Percentiles rank a stretch among this genome's conserved stretches.
Conservation (phyloP, 1,140 invertebrate species). For the Carcinoscorpius rotundicauda region DNA sequence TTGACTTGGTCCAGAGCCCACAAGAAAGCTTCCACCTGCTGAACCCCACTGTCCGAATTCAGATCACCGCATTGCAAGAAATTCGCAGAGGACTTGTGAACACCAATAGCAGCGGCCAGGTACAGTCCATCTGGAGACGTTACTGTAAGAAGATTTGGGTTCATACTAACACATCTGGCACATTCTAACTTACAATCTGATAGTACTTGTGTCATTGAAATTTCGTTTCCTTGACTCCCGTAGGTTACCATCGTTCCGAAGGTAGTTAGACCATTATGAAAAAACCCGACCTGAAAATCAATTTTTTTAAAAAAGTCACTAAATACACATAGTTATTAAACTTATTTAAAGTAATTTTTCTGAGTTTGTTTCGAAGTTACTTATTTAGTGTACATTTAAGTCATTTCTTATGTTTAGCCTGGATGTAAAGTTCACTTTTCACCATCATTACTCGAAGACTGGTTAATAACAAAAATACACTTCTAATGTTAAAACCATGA, state of each 20-base stretch:
- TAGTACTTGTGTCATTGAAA: slow-evolving; percentile 20
- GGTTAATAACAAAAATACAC: no score
- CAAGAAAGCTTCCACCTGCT: slow-evolving; percentile 37
- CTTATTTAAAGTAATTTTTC: no score
- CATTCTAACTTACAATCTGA: slow-evolving; percentile 20
- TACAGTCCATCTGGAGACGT: slow-evolving; percentile 21
- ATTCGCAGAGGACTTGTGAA: slow-evolving; percentile 19
- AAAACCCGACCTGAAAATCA: slow-evolving; percentile 29
- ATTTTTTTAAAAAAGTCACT: no score
- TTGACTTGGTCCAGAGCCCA: slow-evolving; percentile 40
- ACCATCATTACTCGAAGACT: no score
- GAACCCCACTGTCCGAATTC: slow-evolving; percentile 19
- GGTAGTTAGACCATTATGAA: slow-evolving; percentile 30
- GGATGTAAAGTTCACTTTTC: no score
- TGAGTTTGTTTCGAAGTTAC: no score
- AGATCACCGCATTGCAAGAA: no score
- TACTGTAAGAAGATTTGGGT: slow-evolving; percentile 12
- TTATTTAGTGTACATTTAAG: no score
- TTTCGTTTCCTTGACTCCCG: slow-evolving; percentile 28
- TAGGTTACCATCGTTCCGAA: slow-evolving; percentile 31
- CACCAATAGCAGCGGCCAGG: slow-evolving; percentile 25
- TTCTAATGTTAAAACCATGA: no score
- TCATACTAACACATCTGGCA: slow-evolving; percentile 7
- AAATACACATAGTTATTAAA: no score
- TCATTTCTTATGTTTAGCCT: no score